Base-by-base conservation (phyloP, 2,113 vertebrate species). In the Plestiodon gilberti region DNA sequence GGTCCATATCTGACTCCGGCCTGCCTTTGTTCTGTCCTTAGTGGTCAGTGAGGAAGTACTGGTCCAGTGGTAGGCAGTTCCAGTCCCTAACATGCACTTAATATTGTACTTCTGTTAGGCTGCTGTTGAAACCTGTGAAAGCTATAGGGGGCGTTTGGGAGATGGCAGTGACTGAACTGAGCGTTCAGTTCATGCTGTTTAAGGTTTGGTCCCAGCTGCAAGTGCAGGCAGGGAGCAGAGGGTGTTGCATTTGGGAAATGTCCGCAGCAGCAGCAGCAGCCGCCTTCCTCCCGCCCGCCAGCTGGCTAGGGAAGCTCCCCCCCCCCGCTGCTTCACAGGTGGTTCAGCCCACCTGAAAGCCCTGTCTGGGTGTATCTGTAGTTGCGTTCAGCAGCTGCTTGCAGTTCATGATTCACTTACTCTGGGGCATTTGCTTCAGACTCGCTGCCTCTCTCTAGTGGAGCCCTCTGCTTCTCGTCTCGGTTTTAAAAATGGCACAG, bases 171-270 rank as follows among this genome's bases (percentile, higher is more conserved):
- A 25, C 38, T 74, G 23, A 74, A 74, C 71, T 25, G 71, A n/a
- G 30, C 25, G 25, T 43, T 43, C 38, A 28, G 71, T 43, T 74
- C 22, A 14, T 43, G 71, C n/a, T 74, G 18, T 22, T 17, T 11
- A 74, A 74, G 23, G 40, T 74, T 74, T 74, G 71, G 38, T 25
- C 38, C 25, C 70, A 74, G 25, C 30, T 33, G 13, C 30, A 69
- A 15, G 14, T 33, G 14, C 23, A 14, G 9, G 3, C n/a, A n/a
- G 30, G 14, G 14, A n/a, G 6, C 8, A 1, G 4, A 28, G 2
- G 28, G 13, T 10, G 9, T 7, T 73, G 35, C 38, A 40, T 74
- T 43, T 38, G 38, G 3, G 22, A 74, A 40, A 22, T 73, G 22
- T 38, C 30, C 30, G 25, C 71, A 43, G 20, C 38, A 71, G 20